phyloP scores from a whole-genome alignment of 2,797 vertebrate genomes.

The Coluber constrictor region DNA sequence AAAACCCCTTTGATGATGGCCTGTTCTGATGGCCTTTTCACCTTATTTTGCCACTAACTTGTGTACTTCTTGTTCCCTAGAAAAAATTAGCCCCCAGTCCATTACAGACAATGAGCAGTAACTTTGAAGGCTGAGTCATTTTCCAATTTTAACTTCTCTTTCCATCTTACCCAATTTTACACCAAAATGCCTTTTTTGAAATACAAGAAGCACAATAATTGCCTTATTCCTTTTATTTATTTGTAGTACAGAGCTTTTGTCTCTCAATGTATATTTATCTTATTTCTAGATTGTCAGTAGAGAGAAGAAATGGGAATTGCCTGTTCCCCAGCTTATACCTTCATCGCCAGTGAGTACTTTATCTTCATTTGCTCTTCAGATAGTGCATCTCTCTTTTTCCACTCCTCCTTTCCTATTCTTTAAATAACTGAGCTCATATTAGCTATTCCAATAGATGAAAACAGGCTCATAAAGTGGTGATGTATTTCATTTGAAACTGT shows the following conservation, averaged over 20 bases:
- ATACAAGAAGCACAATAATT: neutral
- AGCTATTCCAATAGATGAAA: neutral
- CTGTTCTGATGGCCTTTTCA: neutral
- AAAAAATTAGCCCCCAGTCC: neutral
- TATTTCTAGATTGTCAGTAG: neutral
- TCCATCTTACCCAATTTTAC: neutral
- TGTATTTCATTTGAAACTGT: neutral
- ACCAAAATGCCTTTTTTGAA: neutral
- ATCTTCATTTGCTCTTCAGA: neutral
- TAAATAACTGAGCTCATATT: neutral
- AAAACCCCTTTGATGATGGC: neutral
- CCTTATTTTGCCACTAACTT: neutral
- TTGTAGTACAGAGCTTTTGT: neutral
- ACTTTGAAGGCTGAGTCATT: neutral
- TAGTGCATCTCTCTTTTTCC: neutral
- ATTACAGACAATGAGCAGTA: neutral
- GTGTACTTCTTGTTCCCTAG: neutral
- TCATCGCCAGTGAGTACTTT: slow-evolving; percentile 8
- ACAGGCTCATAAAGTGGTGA: neutral
- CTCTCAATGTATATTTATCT: neutral
- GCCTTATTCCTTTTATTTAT: neutral
- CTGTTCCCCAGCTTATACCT: neutral
- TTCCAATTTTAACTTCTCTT: neutral
- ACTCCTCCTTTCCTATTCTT: neutral
- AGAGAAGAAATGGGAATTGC: neutral